Percentiles rank a stretch among this genome's conserved stretches.
Evolutionary conservation across 2,888 invertebrate species (phyloP).

Genomic region (Drosophila quinaria): DNA sequence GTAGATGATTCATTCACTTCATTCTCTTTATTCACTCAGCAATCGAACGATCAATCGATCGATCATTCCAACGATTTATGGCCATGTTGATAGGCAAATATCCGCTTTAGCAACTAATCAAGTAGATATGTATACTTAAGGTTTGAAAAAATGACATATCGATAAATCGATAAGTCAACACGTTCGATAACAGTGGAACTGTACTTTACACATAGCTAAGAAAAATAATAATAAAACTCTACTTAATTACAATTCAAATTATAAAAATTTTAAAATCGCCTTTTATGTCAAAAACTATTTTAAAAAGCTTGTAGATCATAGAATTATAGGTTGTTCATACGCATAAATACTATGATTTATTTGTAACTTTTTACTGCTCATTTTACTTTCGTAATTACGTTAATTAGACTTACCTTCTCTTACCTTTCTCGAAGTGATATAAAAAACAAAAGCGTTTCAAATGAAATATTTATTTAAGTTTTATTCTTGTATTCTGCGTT

Average conservation of each 20-base stretch:
- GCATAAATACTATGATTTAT: too few species aligned
- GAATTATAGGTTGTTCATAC: too few species aligned
- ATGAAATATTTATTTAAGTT: constrained; percentile 3
- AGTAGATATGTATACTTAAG: constrained; percentile 23
- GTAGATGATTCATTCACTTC: constrained; percentile 57
- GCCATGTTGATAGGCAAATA: constrained; percentile 73
- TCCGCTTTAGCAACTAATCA: constrained; percentile 60
- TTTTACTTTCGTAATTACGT: too few species aligned
- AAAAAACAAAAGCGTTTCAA: not conserved
- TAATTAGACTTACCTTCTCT: too few species aligned
- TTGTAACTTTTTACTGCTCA: too few species aligned
- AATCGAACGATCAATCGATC: constrained; percentile 30
- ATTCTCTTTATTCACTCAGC: constrained; percentile 9
- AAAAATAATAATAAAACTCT: too few species aligned
- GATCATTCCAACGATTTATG: constrained; percentile 64
- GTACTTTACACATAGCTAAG: too few species aligned
- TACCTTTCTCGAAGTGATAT: too few species aligned
- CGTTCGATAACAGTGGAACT: constrained; percentile 7
- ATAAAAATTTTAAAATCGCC: too few species aligned
- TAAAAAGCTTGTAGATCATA: too few species aligned
- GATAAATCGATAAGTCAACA: constrained; percentile 43
- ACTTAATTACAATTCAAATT: too few species aligned
- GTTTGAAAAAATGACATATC: constrained; percentile 33
- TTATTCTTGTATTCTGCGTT: constrained; percentile 24
- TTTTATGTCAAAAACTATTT: too few species aligned